A percentile compares a stretch with the other conserved stretches of the same genome.
These are phyloP conservation scores for Conus betulinus DNA, from an alignment of 1,140 invertebrate genomes.

Conservation along the genomic window DNA sequence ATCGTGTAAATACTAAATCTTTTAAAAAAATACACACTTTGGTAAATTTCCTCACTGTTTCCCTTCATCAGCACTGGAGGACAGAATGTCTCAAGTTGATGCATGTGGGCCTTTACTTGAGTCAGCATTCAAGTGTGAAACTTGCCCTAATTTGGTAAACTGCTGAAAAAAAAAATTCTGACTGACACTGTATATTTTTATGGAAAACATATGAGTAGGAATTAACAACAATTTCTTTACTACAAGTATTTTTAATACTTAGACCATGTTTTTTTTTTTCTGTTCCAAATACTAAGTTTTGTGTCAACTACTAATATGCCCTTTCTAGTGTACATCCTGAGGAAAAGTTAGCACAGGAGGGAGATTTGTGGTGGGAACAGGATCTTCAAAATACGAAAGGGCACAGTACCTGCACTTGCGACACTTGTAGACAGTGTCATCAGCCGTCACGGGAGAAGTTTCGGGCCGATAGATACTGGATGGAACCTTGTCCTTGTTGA, in stretches of 20 bases:
- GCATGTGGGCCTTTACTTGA: no score
- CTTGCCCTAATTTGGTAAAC: no score
- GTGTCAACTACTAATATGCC: neutral
- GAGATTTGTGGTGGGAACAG: neutral
- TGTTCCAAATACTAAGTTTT: neutral
- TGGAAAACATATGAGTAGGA: no score
- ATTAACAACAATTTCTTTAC: neutral
- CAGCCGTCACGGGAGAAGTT: neutral
- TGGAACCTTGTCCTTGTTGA: neutral
- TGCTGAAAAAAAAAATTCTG: no score
- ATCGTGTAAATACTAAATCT: no score
- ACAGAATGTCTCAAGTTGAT: no score
- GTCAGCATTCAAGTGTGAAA: no score
- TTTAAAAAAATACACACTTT: no score
- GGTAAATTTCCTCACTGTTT: no score
- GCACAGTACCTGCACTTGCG: slow-evolving; percentile 65
- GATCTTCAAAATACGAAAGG: neutral
- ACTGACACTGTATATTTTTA: no score
- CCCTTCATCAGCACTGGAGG: no score
- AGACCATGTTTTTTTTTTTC: neutral
- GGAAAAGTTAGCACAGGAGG: neutral
- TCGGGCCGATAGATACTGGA: neutral
- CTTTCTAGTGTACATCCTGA: neutral
- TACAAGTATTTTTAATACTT: neutral
- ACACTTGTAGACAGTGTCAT: slow-evolving; percentile 60